Conservation (phyloP, 2,888 invertebrate genomes). For the Aphelenchoides bicaudatus region DNA sequence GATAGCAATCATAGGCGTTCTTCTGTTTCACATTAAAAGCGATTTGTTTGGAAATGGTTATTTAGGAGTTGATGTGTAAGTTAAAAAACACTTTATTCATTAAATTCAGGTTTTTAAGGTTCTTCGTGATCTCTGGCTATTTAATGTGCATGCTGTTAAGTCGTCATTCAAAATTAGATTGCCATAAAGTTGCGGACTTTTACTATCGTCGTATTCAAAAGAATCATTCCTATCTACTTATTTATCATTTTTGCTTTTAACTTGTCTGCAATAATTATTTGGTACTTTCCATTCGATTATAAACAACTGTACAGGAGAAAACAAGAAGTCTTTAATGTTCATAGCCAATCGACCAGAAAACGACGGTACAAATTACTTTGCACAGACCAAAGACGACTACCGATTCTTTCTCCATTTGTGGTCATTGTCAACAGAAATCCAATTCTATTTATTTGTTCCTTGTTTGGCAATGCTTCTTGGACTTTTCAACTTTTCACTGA, state of each 20-base stretch:
- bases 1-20: slow-evolving; percentile 1
- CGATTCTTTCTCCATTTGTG: slow-evolving; percentile 1
- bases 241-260: not conserved
- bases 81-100: not conserved
- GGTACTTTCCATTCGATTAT: slow-evolving; percentile 4
- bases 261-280: not conserved
- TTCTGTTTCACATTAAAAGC: not conserved
- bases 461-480: not conserved
- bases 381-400: not conserved
- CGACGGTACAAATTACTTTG: not conserved
- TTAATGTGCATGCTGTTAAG: slow-evolving; percentile 1
- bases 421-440: not conserved
- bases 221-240: slow-evolving; percentile 9
- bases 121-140: slow-evolving; percentile 15
- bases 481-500: not conserved
- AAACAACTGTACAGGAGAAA: not conserved
- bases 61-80: slow-evolving; percentile 2
- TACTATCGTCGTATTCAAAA: slow-evolving; percentile 1
- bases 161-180: not conserved
- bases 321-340: not conserved
- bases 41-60: not conserved
- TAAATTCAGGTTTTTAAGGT: not conserved
- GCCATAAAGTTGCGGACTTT: not conserved
- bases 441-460: slow-evolving; percentile 10
- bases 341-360: not conserved